phyloP scores from a whole-genome alignment of 2,888 invertebrate species.

The Noctua pronuba region DNA sequence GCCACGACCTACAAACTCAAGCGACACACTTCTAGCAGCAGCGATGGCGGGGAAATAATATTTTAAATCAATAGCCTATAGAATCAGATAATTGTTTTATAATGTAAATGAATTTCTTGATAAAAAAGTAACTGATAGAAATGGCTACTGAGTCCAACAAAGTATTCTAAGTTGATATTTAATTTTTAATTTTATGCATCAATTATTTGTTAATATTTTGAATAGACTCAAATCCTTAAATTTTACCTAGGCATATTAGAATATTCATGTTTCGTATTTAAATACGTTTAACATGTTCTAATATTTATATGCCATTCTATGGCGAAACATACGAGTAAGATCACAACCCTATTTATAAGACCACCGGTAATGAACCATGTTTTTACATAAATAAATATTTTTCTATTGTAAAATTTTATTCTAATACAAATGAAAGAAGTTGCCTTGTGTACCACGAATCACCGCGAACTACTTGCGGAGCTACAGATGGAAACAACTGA shows the following conservation, averaged over 20 bases:
- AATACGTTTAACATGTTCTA: neutral
- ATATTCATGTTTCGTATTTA: too few relatives aligned
- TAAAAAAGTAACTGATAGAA: neutral
- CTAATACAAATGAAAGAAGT: neutral
- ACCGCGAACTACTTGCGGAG: neutral
- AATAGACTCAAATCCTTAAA: too few relatives aligned
- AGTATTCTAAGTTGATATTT: neutral
- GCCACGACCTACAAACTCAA: neutral
- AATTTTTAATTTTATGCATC: too few relatives aligned
- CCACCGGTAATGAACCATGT: too few relatives aligned
- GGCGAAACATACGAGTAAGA: neutral
- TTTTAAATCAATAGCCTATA: neutral
- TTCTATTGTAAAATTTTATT: too few relatives aligned
- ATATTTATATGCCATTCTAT: neutral
- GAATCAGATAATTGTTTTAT: neutral
- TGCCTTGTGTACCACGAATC: too few relatives aligned
- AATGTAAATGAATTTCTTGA: neutral
- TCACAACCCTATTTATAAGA: neutral
- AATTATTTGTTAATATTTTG: too few relatives aligned
- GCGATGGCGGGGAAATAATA: neutral
- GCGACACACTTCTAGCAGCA: neutral
- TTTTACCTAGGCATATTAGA: too few relatives aligned
- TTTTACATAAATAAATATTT: too few relatives aligned
- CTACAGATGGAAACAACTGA: neutral
- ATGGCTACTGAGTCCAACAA: neutral